Evolutionary conservation across 1,140 invertebrate species (phyloP), one percentile per base, ranked within the genome.

Genomic region (Chlorops oryzae): DNA sequence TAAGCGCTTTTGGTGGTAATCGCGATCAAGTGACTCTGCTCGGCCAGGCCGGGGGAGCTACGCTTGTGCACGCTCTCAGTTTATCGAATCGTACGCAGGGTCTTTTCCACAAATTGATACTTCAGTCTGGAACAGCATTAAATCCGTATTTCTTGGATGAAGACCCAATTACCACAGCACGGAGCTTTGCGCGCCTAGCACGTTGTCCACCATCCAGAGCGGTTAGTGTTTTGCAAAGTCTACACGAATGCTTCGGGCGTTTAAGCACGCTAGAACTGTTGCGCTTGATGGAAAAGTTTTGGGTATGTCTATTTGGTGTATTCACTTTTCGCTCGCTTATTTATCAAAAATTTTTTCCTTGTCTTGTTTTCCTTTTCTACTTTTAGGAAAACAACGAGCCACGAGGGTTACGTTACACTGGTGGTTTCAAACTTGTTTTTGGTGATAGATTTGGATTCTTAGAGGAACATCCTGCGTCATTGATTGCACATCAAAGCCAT

Each of bases 1-100:
- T 85, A 22, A 59, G 66, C 12, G 53, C 65, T 46, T 88, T 88
- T 56, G 83, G 84, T 13, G 85, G 86, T 2, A 74, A 83, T 62
- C 73, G 80, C 0, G 57, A 74, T 18, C 73, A 78, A 51, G 77
- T 88, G 5, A 80, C 78, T 0, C 48, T 84, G 4, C 73, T 71
- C 1, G 82, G 82, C 1, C 80, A 83, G 58, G 78, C 78, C 35
- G 79, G 77, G 13, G 81, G 81, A 0, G 78, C 76, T 5, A 72
- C 68, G 0, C 50, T 73, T n/a, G 73, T 70, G 0, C 76, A 78
- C 50, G 48, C 76, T 2, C 57, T 78, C 0, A 72, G 74, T 7
- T 48, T 78, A 17, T n/a, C n/a, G n/a, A 75, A 68, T 65, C 34
- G 62, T 65, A 28, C 62, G 1, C 34, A 54, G 12, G 54, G 57